Conservation (phyloP, 2,113 vertebrate species). For the Naja naja region DNA sequence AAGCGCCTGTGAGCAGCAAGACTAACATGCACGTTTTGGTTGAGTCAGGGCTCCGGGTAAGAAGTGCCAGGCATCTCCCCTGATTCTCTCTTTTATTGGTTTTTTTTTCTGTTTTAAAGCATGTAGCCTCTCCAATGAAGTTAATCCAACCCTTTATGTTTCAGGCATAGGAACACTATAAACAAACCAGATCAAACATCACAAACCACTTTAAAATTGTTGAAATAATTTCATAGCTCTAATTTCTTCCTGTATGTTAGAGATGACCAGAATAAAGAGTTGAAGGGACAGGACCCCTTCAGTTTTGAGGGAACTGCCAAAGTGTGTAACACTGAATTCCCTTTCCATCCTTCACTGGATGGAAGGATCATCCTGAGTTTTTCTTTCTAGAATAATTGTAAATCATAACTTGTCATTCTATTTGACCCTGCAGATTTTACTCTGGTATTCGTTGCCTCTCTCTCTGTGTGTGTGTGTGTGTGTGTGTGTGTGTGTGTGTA, state of each 20-base stretch:
- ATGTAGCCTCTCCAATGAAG: neutral
- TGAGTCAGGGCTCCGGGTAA: slow-evolving; percentile 90
- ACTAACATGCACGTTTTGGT: slow-evolving; percentile 92
- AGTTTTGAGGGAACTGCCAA: neutral
- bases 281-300: no score
- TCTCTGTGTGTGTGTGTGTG: no score
- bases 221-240: neutral
- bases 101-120: neutral
- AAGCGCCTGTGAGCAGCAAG: slow-evolving; percentile 80
- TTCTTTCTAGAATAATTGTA: neutral
- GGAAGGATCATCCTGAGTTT: no score
- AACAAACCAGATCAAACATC: neutral
- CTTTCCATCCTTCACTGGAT: neutral
- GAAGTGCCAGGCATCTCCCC: slow-evolving; percentile 2
- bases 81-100: neutral
- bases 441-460: neutral
- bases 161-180: neutral
- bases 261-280: neutral
- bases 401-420: neutral
- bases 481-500: neutral
- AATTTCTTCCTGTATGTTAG: neutral
- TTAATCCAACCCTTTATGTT: neutral
- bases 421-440: neutral
- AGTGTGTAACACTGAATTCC: neutral
- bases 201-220: neutral